These are phyloP conservation scores for Drosophila lacicola DNA, from an alignment of 2,888 invertebrate genomes.

Conservation along the genomic window DNA sequence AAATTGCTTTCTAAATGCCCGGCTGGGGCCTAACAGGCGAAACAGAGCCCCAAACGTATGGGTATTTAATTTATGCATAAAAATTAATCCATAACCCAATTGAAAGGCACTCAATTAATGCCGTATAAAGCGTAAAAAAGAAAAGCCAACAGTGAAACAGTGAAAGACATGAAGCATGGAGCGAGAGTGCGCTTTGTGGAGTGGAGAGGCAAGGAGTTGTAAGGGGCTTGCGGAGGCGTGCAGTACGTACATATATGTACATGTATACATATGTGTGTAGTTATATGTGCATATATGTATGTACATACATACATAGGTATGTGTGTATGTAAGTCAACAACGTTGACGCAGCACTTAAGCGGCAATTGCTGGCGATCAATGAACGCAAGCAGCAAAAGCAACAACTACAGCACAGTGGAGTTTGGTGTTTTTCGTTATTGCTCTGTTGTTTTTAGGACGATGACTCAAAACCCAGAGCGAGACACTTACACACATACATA, in stretches of 20 bases:
- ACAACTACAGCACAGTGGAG: slow-evolving; percentile 46
- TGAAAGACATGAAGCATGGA: slow-evolving; percentile 55
- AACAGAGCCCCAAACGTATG: slow-evolving; percentile 54
- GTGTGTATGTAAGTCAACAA: slow-evolving; percentile 71
- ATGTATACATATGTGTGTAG: not conserved
- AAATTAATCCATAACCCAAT: slow-evolving; percentile 81
- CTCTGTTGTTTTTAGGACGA: slow-evolving; percentile 68
- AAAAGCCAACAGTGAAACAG: slow-evolving; percentile 71
- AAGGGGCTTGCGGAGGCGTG: slow-evolving; percentile 37
- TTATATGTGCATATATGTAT: slow-evolving; percentile 1
- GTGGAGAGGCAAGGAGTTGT: slow-evolving; percentile 29
- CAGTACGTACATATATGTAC: slow-evolving; percentile 9
- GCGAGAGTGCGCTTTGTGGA: slow-evolving; percentile 58
- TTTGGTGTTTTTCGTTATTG: slow-evolving; percentile 53
- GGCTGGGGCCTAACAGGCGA: slow-evolving; percentile 35
- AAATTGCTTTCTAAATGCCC: slow-evolving; percentile 74
- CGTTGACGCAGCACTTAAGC: slow-evolving; percentile 79
- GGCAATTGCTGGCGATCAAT: slow-evolving; percentile 76
- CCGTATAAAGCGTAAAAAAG: slow-evolving; percentile 70
- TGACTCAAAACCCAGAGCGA: slow-evolving; percentile 67
- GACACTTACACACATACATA: slow-evolving; percentile 1
- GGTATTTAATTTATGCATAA: slow-evolving; percentile 78
- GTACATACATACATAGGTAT: slow-evolving; percentile 2
- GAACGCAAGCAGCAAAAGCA: slow-evolving; percentile 61
- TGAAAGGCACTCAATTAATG: slow-evolving; percentile 78